Evolutionary conservation across 1,140 invertebrate genomes (phyloP), one percentile per base, ranked within the genome.

Genomic region (Eriocheir sinensis): DNA sequence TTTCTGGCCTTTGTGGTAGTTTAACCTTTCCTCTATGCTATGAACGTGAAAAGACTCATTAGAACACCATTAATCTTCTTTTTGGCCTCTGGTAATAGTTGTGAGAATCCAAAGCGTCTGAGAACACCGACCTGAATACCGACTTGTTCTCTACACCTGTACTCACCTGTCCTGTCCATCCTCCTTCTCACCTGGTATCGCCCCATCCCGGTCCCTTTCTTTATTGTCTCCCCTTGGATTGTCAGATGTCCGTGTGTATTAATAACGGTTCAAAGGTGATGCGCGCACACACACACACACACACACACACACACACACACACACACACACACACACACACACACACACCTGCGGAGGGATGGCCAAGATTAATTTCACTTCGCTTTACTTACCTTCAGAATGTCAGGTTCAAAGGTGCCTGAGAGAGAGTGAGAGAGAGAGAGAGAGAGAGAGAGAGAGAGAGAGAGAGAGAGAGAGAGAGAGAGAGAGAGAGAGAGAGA

Each of bases 201-300:
- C 27, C 27, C 21, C 27, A 21, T 72, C 60, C 60, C n/a, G 2
- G 4, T n/a, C 27, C 60, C 21, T 21, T n/a, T n/a, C 27, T 21
- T n/a, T 21, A 4, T 72, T n/a, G 12, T 72, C 60, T 72, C 60
- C 21, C n/a, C 27, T n/a, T 72, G 12, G 21, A n/a, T n/a, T n/a
- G 12, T 72, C 36, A 86, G 27, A 41, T 86, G 83, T 86, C 36
- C 60, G 27, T 72, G 60, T 72, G 6, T 86, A 86, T 36, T 86
- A 41, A 38, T 83, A 8, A 34, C 15, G 30, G 83, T 86, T 38
- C 40, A 41, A 36, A 36, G 34, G 1, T 81, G 9, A 48, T 44
- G 53, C 89, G 53, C 89, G 53, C 89, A 90, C 89, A 48, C 40
- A 90, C 89, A 90, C 89, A 90, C 89, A 90, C 89, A 30, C 89